phyloP scores from a whole-genome alignment of 2,113 vertebrate genomes.

The Melozone crissalis region DNA sequence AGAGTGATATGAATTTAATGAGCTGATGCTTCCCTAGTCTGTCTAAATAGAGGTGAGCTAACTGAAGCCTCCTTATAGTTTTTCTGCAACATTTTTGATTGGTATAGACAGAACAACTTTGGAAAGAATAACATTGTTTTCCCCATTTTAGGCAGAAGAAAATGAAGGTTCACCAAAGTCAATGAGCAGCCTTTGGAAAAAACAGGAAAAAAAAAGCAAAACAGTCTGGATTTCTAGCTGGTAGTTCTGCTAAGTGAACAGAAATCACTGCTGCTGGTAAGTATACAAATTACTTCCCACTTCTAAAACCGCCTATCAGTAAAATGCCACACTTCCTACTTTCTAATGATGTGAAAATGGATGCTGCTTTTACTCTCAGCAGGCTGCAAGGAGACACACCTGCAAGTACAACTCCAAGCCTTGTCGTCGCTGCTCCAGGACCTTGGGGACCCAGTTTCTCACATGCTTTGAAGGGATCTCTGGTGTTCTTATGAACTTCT shows the following conservation, averaged over 20 bases:
- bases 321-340: neutral
- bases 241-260: neutral
- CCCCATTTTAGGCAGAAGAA: neutral
- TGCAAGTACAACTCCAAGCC: conserved; percentile 94
- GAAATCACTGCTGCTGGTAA: neutral
- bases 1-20: neutral
- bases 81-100: neutral
- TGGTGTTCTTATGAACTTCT: conserved; percentile 94
- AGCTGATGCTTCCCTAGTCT: neutral
- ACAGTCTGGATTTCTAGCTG: neutral
- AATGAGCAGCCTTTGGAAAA: neutral
- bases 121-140: neutral
- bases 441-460: conserved; percentile 97
- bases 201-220: neutral
- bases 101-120: neutral
- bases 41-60: neutral
- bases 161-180: neutral
- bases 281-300: neutral
- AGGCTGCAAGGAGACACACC: conserved; percentile 69
- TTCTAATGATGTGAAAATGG: neutral
- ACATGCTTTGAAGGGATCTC: conserved; percentile 98
- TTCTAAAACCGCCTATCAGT: neutral
- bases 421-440: conserved; percentile 92
- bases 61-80: neutral
- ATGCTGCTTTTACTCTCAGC: neutral